phyloP scores from a whole-genome alignment of 1,140 invertebrate species.

The Scylla paramamosain region DNA sequence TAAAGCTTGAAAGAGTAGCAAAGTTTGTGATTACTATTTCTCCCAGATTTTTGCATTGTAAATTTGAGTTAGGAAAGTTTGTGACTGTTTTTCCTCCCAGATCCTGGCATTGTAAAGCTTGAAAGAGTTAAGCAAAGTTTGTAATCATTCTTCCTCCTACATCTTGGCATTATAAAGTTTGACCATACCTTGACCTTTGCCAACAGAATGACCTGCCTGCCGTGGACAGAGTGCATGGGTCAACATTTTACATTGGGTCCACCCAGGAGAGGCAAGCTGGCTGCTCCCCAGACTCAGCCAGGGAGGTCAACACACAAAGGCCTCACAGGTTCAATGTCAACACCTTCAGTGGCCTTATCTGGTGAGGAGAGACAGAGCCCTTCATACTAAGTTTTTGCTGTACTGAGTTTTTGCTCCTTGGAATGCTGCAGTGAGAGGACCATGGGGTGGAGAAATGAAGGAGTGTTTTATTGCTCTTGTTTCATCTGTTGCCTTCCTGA shows the following conservation, averaged over 20 bases:
- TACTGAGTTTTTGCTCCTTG: too few species aligned
- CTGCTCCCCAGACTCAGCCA: neutral
- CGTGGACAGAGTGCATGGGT: neutral
- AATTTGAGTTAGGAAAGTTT: too few species aligned
- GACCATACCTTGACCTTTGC: neutral
- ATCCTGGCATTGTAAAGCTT: neutral
- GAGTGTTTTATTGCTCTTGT: too few species aligned
- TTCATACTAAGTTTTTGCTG: too few species aligned
- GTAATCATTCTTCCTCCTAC: neutral
- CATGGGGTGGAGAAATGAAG: too few species aligned
- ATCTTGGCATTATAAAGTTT: too few species aligned
- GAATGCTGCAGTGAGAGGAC: too few species aligned
- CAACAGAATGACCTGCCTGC: constrained; percentile 38
- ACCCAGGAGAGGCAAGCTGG: neutral
- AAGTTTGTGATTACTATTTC: too few species aligned
- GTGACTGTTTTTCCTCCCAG: too few species aligned
- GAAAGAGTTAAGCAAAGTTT: neutral
- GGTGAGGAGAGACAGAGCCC: constrained; percentile 35
- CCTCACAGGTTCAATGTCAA: constrained; percentile 66
- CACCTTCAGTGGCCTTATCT: constrained; percentile 71
- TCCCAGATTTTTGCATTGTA: too few species aligned
- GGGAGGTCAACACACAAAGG: constrained; percentile 49
- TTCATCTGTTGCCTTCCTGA: too few species aligned
- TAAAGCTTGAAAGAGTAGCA: too few species aligned
- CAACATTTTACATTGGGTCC: constrained; percentile 40